Base-by-base conservation (phyloP, 2,888 invertebrate species). In the Mactromeris polynyma region DNA sequence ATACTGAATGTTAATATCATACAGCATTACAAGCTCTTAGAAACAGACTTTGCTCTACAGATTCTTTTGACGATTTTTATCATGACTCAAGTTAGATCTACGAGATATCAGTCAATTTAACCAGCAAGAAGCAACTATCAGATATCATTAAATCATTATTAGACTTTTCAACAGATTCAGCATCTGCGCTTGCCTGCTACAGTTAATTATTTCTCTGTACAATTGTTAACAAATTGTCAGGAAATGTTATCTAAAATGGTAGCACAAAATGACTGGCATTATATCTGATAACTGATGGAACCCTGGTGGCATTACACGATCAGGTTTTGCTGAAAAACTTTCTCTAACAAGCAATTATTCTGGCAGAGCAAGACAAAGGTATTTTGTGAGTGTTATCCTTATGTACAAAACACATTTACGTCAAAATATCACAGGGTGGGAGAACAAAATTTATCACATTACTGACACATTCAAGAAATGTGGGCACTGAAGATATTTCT, bases 191-290 rank as follows among this genome's bases (percentile, higher is more conserved):
- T 46, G 46, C 21, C 19, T 83, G 36, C 78, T 77, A 51, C 51
- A 51, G 26, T 78, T 84, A 84, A 84, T 78, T 81, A 46, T 69
- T 40, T 78, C 84, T 51, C 84, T 84, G 73, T 78, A 73, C 84
- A 77, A 78, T 84, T 84, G 84, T 84, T 46, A 51, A 77, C 84
- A 84, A 84, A 84, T 84, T 58, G 54, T 73, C 40, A 51, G 78
- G 78, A 84, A 84, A 84, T 84, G 78, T 78, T 84, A 84, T 84
- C 84, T 84, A 78, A 78, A 84, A 78, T 40, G 83, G 73, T 31
- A 36, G 73, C 46, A 83, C 73, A 73, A 46, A 77, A 46, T 77
- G 54, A 54, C 33, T 77, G 78, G 33, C 31, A 31, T 51, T 54
- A 77, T 54, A 84, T 84, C 84, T 51, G 84, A 77, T 73, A 78